phyloP scores from a whole-genome alignment of 2,888 invertebrate species.

The Zygaena filipendulae region DNA sequence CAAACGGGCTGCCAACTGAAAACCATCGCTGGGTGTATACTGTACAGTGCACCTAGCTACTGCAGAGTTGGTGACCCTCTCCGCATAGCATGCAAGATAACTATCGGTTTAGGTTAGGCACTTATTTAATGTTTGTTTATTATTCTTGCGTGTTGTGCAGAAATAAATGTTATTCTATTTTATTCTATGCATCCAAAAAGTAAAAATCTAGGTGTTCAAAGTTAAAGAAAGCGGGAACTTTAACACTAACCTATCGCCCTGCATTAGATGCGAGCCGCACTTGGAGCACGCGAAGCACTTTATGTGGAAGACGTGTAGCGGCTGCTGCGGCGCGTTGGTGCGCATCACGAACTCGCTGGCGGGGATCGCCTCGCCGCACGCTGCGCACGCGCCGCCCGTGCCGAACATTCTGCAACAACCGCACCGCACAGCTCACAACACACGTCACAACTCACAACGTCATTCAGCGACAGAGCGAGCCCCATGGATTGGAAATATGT shows the following conservation, averaged over 20 bases:
- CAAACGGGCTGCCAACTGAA: no score
- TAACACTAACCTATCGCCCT: constrained; percentile 82
- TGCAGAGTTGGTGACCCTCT: no score
- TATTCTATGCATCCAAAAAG: no score
- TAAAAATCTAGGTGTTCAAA: no score
- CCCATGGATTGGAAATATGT: constrained; percentile 9
- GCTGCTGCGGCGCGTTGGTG: constrained; percentile 72
- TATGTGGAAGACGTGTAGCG: constrained; percentile 88
- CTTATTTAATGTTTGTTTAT: no score
- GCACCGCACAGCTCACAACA: constrained; percentile 1
- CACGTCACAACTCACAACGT: constrained; percentile 12
- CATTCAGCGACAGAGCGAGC: constrained; percentile 12
- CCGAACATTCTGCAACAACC: constrained; percentile 86
- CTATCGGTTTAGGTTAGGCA: no score
- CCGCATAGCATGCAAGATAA: no score
- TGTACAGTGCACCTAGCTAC: no score
- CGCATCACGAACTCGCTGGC: constrained; percentile 95
- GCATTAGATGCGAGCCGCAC: constrained; percentile 87
- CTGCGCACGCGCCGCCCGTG: constrained; percentile 88
- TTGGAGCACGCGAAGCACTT: constrained; percentile 97
- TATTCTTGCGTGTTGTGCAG: no score
- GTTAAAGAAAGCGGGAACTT: no score
- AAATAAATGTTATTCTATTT: no score
- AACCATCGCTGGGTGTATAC: no score
- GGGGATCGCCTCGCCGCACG: constrained; percentile 92